These are phyloP conservation scores for Papilio machaon DNA, from an alignment of 1,140 invertebrate genomes.

Conservation along the genomic window DNA sequence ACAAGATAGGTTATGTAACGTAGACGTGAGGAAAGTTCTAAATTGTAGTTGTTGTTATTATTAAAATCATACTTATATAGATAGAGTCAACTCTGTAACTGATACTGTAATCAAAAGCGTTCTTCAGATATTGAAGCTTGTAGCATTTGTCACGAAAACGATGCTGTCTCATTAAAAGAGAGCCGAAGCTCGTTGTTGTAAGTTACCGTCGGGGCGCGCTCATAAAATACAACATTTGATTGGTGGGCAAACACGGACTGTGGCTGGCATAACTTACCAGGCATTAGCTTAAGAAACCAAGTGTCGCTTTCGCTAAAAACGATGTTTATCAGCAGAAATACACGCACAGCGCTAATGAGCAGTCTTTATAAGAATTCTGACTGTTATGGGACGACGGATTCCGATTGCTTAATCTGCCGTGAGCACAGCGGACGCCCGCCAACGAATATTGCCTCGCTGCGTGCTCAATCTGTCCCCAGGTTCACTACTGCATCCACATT, in stretches of 20 bases:
- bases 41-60: not conserved
- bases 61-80: not conserved
- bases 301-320: constrained; percentile 47
- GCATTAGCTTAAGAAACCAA: constrained; percentile 41
- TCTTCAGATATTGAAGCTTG: constrained; percentile 46
- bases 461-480: not conserved
- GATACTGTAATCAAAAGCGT: constrained; percentile 22
- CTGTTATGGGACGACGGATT: constrained; percentile 39
- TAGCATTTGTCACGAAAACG: constrained; percentile 69
- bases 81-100: not conserved
- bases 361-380: constrained; percentile 44
- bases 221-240: constrained; percentile 73
- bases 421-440: constrained; percentile 28
- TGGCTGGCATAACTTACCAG: constrained; percentile 48
- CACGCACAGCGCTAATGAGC: constrained; percentile 50
- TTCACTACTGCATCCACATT: not conserved
- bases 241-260: constrained; percentile 61
- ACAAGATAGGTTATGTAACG: not conserved
- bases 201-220: constrained; percentile 65
- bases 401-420: constrained; percentile 58
- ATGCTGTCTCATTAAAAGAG: constrained; percentile 70
- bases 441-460: constrained; percentile 21
- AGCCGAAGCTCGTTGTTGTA: constrained; percentile 67
- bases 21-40: not conserved
- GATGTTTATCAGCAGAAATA: constrained; percentile 48